Evolutionary conservation across 2,888 invertebrate genomes (phyloP), one percentile per base, ranked within the genome.

Genomic region (Stramonita haemastoma): DNA sequence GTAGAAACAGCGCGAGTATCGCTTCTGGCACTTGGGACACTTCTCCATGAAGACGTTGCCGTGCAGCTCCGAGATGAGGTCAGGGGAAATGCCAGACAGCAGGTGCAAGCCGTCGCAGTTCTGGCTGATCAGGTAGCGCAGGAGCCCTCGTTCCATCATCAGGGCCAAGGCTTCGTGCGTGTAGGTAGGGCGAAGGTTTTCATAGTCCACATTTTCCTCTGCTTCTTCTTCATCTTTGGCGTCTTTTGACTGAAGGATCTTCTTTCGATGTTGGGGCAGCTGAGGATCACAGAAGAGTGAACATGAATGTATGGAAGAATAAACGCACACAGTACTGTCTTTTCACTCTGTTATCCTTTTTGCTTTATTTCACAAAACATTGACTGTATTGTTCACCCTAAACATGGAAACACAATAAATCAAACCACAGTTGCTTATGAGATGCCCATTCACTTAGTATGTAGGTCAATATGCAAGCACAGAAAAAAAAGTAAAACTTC

Each of bases 101-200:
- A 92, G 87, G 89, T 95, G 95, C 0, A 95, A 93, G 0, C 95
- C 95, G 90, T 95, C 95, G 13, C 94, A 93, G 92, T 95, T 95
- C 91, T 95, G 95, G 91, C 94, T 95, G 73, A 95, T 93, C 60
- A 95, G 85, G 81, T 93, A 92, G 79, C 94, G 94, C 19, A 95
- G 86, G 85, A 92, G 90, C 1, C 93, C 93, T 29, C 90, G 60
- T 19, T 93, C 91, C 89, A 93, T 91, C 29, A 95, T 90, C 87
- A 93, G 93, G 0, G 90, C 66, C 36, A 95, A 89, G 1, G 94
- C 94, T 89, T 95, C 95, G 86, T 95, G 95, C 5, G 95, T 95
- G 90, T 94, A 95, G 22, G 95, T 95, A 13, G 95, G 95, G 79
- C 94, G 90, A 56, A 95, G 90, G 26, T 92, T 90, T 87, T 95